A percentile compares a stretch with the other conserved stretches of the same genome.
Conservation (phyloP, 2,888 invertebrate genomes). For the Cantharis nigra region DNA sequence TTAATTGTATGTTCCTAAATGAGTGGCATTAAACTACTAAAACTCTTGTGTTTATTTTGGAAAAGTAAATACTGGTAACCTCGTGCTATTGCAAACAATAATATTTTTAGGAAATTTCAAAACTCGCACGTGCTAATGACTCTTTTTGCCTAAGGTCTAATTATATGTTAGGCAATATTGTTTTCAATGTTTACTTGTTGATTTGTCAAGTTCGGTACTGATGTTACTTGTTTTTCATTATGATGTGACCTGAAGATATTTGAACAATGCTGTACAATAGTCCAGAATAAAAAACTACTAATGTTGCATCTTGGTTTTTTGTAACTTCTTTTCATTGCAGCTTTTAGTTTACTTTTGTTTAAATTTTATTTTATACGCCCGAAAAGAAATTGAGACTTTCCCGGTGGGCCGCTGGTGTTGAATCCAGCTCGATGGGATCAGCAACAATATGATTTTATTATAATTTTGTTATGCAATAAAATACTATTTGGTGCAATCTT, state of each 20-base stretch:
- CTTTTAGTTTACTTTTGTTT: no score
- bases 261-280: not conserved
- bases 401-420: no score
- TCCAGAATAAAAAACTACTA: no score
- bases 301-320: not conserved
- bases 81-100: constrained; percentile 1
- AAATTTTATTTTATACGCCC: no score
- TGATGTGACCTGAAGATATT: not conserved
- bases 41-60: not conserved
- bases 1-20: not conserved
- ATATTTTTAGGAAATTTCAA: not conserved
- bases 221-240: not conserved
- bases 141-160: constrained; percentile 2
- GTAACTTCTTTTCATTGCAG: no score
- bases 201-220: not conserved
- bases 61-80: not conserved
- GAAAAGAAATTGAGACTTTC: no score
- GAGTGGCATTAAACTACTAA: not conserved
- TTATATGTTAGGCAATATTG: not conserved
- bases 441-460: no score
- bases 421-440: no score
- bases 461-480: no score
- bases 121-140: constrained; percentile 2
- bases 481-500: no score
- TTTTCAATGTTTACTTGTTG: not conserved